These are phyloP conservation scores for Candidula unifasciata DNA, from an alignment of 2,888 invertebrate genomes.

Conservation along the genomic window DNA sequence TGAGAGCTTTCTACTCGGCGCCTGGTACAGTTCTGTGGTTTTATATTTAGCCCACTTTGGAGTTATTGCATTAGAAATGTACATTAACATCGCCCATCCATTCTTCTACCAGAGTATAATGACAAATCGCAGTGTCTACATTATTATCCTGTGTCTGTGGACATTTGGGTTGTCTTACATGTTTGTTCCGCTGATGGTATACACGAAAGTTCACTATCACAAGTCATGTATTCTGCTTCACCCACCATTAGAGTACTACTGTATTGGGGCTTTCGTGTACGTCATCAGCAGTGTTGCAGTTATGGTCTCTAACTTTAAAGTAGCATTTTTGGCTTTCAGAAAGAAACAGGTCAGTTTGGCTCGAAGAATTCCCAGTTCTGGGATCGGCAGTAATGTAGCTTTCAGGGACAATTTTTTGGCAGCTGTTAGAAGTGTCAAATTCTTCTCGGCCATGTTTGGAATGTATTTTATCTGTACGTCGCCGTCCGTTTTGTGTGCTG, in stretches of 20 bases:
- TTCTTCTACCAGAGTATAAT: neutral
- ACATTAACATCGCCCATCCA: constrained; percentile 19
- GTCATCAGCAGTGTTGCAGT: neutral
- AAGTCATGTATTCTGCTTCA: neutral
- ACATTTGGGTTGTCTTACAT: neutral
- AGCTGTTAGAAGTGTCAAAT: neutral
- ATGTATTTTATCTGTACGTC: neutral
- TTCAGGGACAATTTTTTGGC: neutral
- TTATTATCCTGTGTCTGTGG: neutral
- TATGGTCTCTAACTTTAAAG: constrained; percentile 4
- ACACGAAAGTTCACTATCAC: neutral
- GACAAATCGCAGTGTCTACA: neutral
- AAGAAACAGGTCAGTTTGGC: neutral
- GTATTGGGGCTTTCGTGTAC: neutral
- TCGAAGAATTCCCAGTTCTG: neutral
- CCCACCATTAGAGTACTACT: neutral
- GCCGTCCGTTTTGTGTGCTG: neutral
- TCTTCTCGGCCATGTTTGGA: constrained; percentile 17
- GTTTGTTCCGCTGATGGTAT: neutral
- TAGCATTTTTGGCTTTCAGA: constrained; percentile 5
- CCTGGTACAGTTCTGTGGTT: neutral
- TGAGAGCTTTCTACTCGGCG: neutral
- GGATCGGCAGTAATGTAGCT: neutral
- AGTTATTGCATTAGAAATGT: neutral
- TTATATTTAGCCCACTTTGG: neutral